A percentile compares a stretch with the other conserved stretches of the same genome.
These are phyloP conservation scores for Salvelinus sp. DNA, from an alignment of 2,113 vertebrate species.

Conservation along the genomic window DNA sequence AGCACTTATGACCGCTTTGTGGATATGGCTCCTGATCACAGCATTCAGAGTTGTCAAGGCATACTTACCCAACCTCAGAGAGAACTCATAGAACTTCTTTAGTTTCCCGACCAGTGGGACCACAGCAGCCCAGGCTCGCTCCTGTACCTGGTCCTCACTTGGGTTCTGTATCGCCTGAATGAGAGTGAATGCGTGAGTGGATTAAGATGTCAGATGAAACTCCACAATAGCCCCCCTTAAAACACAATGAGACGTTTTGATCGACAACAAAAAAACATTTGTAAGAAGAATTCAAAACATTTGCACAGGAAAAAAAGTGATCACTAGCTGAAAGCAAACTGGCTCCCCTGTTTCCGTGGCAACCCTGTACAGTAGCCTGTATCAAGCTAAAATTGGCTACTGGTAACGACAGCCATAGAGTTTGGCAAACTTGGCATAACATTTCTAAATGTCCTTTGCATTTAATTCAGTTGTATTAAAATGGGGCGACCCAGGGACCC, in stretches of 20 bases:
- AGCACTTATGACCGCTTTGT: too few relatives aligned
- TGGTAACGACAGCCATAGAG: too few relatives aligned
- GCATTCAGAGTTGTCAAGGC: neutral
- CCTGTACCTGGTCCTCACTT: slow-evolving; percentile 84
- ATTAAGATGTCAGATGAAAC: neutral
- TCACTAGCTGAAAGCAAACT: neutral
- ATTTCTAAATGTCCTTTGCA: too few relatives aligned
- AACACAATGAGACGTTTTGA: neutral
- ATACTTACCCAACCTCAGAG: slow-evolving; percentile 87
- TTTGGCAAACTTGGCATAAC: too few relatives aligned
- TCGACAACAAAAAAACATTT: neutral
- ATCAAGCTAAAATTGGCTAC: neutral
- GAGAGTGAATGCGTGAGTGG: neutral
- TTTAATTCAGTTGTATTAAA: too few relatives aligned
- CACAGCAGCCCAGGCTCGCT: slow-evolving; percentile 92
- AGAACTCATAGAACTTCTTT: slow-evolving; percentile 98
- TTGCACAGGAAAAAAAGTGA: neutral
- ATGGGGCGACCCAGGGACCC: too few relatives aligned
- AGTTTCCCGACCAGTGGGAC: slow-evolving; percentile 93
- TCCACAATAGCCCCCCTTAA: too few relatives aligned
- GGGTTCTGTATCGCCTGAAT: slow-evolving; percentile 92
- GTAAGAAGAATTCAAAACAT: neutral
- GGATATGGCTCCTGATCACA: neutral
- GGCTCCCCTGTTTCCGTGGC: neutral
- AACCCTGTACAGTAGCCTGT: neutral